phyloP scores from a whole-genome alignment of 2,797 vertebrate species.

The Cottoperca gobio region DNA sequence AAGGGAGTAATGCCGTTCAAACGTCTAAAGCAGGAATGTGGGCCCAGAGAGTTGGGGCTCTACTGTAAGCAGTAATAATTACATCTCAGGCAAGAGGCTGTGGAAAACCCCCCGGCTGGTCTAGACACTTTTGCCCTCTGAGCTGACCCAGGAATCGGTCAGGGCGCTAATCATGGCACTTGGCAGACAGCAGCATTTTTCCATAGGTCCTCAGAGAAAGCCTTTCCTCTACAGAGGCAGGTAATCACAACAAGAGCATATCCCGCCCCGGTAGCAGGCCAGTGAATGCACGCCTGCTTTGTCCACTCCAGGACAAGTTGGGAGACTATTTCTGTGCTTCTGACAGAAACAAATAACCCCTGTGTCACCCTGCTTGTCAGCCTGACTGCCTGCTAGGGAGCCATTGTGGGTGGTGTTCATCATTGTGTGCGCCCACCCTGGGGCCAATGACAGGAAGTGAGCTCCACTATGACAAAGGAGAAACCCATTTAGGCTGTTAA shows the following conservation, averaged over 20 bases:
- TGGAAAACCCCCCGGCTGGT: slow-evolving; percentile 75
- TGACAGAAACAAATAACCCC: slow-evolving; percentile 77
- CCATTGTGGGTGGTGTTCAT: slow-evolving; percentile 61
- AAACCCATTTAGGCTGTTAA: slow-evolving; percentile 50
- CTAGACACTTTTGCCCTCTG: slow-evolving; percentile 71
- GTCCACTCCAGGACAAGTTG: slow-evolving; percentile 58
- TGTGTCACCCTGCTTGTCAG: slow-evolving; percentile 64
- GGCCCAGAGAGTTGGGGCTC: slow-evolving; percentile 38
- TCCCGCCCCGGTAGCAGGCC: slow-evolving; percentile 52
- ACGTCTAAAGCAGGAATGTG: slow-evolving; percentile 36
- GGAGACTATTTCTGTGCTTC: slow-evolving; percentile 70
- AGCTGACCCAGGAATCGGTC: slow-evolving; percentile 74
- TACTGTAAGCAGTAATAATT: slow-evolving; percentile 66
- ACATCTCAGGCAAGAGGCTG: slow-evolving; percentile 40
- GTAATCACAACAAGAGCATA: slow-evolving; percentile 78
- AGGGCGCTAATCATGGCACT: slow-evolving; percentile 73
- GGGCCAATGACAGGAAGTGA: slow-evolving; percentile 68
- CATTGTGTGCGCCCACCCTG: slow-evolving; percentile 59
- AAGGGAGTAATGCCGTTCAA: slow-evolving; percentile 31
- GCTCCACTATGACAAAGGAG: slow-evolving; percentile 44
- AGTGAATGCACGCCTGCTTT: slow-evolving; percentile 54
- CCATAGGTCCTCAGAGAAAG: slow-evolving; percentile 73
- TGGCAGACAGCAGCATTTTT: slow-evolving; percentile 75
- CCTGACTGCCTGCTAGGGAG: slow-evolving; percentile 43
- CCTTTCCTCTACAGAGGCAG: slow-evolving; percentile 76